phyloP scores from a whole-genome alignment of 2,113 vertebrate genomes.

The Mirounga angustirostris region DNA sequence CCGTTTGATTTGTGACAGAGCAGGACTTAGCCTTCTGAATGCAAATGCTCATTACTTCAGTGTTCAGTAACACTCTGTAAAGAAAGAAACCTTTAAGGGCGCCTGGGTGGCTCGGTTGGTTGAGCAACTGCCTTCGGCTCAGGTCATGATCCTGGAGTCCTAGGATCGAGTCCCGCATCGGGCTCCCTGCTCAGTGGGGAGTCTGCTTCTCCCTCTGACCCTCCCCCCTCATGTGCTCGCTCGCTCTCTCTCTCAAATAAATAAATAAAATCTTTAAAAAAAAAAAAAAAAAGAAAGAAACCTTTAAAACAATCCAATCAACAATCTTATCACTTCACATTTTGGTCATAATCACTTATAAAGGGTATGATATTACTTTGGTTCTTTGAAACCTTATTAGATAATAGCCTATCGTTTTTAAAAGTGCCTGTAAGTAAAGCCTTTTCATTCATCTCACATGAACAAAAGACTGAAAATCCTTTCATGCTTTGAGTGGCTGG shows the following conservation, averaged over 20 bases:
- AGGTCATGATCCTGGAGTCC: too few species aligned
- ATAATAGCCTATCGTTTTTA: not conserved
- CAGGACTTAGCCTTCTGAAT: not conserved
- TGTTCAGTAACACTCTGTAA: not conserved
- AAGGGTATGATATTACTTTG: constrained; percentile 9
- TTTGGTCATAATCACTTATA: constrained; percentile 20
- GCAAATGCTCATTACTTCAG: not conserved
- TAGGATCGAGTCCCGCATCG: too few species aligned
- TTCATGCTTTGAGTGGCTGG: not conserved
- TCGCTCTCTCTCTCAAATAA: too few species aligned
- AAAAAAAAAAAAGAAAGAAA: not conserved
- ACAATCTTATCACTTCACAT: not conserved
- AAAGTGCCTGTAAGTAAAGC: not conserved
- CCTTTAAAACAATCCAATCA: not conserved
- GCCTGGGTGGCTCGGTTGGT: too few species aligned
- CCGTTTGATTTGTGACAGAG: not conserved
- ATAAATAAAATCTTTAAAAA: too few species aligned
- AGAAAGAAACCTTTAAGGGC: not conserved
- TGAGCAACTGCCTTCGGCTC: too few species aligned
- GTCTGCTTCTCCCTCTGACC: too few species aligned
- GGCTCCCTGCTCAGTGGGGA: too few species aligned
- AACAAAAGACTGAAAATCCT: constrained; percentile 35
- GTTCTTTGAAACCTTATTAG: constrained; percentile 39
- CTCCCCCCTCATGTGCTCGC: too few species aligned
- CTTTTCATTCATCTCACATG: constrained; percentile 42